Evolutionary conservation across 1,140 invertebrate genomes (phyloP).

Genomic region (Drosophila quadrilineata): DNA sequence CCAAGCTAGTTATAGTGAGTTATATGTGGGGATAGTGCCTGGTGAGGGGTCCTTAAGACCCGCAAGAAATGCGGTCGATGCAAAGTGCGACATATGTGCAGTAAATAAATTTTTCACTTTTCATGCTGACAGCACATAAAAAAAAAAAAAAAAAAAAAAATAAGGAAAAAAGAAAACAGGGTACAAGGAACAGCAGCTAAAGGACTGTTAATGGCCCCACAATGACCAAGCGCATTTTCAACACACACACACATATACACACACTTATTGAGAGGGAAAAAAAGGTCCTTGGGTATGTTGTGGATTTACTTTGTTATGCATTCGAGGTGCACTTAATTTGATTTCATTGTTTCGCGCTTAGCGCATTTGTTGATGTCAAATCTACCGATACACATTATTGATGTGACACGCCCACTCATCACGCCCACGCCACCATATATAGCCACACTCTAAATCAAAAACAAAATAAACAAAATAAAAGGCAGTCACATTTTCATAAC

Average conservation of each 20-base stretch:
- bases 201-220: conserved; percentile 67
- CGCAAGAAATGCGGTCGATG: conserved; percentile 23
- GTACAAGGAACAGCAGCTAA: background rate
- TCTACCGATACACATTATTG: conserved; percentile 58
- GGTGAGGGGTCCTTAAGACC: too few relatives aligned
- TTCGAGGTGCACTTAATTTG: conserved; percentile 59
- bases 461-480: too few relatives aligned
- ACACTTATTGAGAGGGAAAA: background rate
- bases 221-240: conserved; percentile 60
- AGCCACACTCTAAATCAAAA: too few relatives aligned
- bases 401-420: conserved; percentile 44
- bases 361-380: conserved; percentile 67
- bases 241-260: conserved; percentile 3
- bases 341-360: conserved; percentile 63
- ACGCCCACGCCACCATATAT: too few relatives aligned
- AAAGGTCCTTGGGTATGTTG: conserved; percentile 1
- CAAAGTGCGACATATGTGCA: conserved; percentile 75
- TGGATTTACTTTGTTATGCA: conserved; percentile 47
- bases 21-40: too few relatives aligned
- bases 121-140: conserved; percentile 70
- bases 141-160: conserved; percentile 9
- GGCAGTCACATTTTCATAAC: too few relatives aligned
- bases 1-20: too few relatives aligned
- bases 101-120: conserved; percentile 76
- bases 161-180: too few relatives aligned